These are phyloP conservation scores for Paedocypris micromegethes DNA, from an alignment of 2,797 vertebrate genomes.

Conservation along the genomic window DNA sequence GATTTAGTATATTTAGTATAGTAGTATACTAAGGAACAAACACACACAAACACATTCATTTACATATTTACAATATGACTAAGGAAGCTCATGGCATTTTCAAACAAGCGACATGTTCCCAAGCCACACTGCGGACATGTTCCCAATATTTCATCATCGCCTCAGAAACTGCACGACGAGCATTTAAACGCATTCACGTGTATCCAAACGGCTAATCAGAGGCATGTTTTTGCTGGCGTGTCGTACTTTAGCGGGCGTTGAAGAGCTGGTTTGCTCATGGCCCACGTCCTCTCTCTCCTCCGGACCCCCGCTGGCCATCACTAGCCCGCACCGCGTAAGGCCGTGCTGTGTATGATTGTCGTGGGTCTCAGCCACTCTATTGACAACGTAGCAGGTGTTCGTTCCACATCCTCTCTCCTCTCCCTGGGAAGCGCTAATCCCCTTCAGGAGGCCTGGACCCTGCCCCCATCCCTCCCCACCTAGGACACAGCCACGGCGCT, in stretches of 20 bases:
- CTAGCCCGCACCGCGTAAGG: constrained; percentile 48
- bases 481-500: constrained; percentile 25
- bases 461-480: constrained; percentile 12
- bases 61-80: too few relatives aligned
- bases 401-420: constrained; percentile 57
- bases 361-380: constrained; percentile 58
- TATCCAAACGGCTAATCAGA: background rate
- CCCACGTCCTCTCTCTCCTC: constrained; percentile 4
- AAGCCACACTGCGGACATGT: too few relatives aligned
- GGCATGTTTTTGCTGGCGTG: background rate
- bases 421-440: constrained; percentile 59
- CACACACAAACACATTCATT: too few relatives aligned
- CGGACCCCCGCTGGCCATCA: constrained; percentile 9
- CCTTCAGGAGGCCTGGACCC: constrained; percentile 48
- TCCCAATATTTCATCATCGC: too few relatives aligned
- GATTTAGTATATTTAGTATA: too few relatives aligned
- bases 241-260: background rate
- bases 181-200: background rate
- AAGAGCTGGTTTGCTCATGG: constrained; percentile 10
- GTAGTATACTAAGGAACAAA: too few relatives aligned
- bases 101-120: too few relatives aligned
- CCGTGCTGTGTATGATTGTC: constrained; percentile 60
- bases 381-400: constrained; percentile 68
- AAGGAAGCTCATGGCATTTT: too few relatives aligned
- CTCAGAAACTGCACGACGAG: too few relatives aligned